Evolutionary conservation across 2,888 invertebrate genomes (phyloP), one percentile per base, ranked within the genome.

Genomic region (Dynastes maya): DNA sequence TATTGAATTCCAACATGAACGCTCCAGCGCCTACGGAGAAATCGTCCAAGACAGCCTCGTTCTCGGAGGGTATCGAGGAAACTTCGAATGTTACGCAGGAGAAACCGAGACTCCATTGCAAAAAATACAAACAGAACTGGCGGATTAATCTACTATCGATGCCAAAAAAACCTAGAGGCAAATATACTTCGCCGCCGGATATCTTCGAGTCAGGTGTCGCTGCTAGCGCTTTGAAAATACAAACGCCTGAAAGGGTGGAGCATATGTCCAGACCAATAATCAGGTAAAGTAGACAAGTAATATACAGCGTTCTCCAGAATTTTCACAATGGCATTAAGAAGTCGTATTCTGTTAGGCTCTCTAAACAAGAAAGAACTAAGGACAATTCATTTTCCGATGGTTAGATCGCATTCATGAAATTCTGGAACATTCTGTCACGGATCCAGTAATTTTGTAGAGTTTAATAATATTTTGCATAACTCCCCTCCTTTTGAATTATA

Each of bases 101-200:
- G 8, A 58, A 58, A 16, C 63, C 27, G 11, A 11, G 2, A 13
- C 32, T 11, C 2, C 16, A 53, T 13, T 5, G 4, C 5, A 81
- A 80, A 40, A 76, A 79, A 22, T 80, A 75, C 65, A 79, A 78
- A 64, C 81, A 83, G 63, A 83, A 82, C 40, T 84, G 84, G 84
- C 77, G 84, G 13, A 68, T 82, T 11, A 80, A 81, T 58, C 58
- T 81, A 78, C 77, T 84, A n/a, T 79, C 84, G 6, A 70, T 80
- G 40, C 81, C 84, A 22, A 80, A 78, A 63, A 67, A 76, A 0
- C 79, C 74, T 6, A 68, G 61, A 16, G 79, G 79, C 2, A 82
- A 82, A 63, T 78, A 77, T 49, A 75, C 77, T 51, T 49, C 78
- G 9, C 76, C 72, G 51, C 74, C 61, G 3, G 65, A 76, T 9